A percentile compares a stretch with the other conserved stretches of the same genome.
Evolutionary conservation across 2,797 vertebrate species (phyloP).

Genomic region (Cichlasoma orientale): DNA sequence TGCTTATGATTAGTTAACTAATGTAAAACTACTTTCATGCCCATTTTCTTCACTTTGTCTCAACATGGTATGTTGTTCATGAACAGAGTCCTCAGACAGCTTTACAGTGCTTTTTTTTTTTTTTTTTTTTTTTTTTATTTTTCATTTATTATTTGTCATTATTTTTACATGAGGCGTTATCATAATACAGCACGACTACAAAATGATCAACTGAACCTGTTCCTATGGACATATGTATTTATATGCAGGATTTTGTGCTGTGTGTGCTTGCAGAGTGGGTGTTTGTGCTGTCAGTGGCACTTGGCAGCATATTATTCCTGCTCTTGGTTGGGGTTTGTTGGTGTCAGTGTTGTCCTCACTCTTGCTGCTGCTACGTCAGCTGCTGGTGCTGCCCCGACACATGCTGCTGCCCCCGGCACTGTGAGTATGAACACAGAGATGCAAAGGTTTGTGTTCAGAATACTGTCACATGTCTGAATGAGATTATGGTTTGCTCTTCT

Average conservation of each 20-base stretch:
- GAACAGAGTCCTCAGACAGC: neutral
- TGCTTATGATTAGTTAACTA: no score
- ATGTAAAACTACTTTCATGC: no score
- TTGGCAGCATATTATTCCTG: slow-evolving; percentile 90
- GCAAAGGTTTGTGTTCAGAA: neutral
- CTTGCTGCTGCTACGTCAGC: slow-evolving; percentile 96
- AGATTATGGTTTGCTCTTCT: neutral
- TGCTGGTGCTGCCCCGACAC: slow-evolving; percentile 96
- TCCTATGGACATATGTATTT: neutral
- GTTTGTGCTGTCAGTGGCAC: slow-evolving; percentile 90
- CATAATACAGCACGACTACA: neutral
- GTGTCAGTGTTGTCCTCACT: slow-evolving; percentile 99
- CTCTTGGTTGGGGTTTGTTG: slow-evolving; percentile 93
- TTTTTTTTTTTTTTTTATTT: neutral
- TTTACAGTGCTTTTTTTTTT: neutral
- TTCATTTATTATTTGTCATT: neutral
- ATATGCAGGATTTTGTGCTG: slow-evolving; percentile 1
- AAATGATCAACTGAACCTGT: neutral
- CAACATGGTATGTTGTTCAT: neutral
- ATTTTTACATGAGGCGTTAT: neutral
- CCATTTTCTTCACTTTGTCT: neutral
- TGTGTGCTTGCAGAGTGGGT: slow-evolving; percentile 90
- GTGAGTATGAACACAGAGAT: slow-evolving; percentile 82
- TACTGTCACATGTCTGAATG: neutral
- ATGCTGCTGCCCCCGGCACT: slow-evolving; percentile 95